Base-by-base conservation (phyloP, 2,888 invertebrate genomes). In the Tenthredo distinguenda region DNA sequence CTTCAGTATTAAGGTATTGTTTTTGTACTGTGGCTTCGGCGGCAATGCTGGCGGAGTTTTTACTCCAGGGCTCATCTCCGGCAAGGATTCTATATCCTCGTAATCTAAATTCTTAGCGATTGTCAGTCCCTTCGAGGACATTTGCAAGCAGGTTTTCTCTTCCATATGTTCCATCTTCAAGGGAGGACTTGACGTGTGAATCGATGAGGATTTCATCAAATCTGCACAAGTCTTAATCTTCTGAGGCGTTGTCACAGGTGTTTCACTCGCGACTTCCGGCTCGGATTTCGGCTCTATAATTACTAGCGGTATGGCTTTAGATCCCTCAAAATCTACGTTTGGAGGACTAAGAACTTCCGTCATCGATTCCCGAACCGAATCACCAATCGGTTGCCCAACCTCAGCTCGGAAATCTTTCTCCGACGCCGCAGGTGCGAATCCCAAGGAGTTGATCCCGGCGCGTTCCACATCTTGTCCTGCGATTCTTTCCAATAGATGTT, bases 41-140 rank as follows among this genome's bases (percentile, higher is more conserved):
- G 97, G 97, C 92, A 97, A 94, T 88, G 97, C 96, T 84, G 97
- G 97, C 86, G 97, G 97, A 88, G 95, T 95, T 90, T 96, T 94
- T 2, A 87, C 86, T 5, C 89, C 87, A 7, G 88, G 84, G 15
- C 88, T 85, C 10, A 90, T 88, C 21, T 93, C 93, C 1, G 93
- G 92, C 43, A 93, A 86, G 0, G 93, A 93, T 74, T 93, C 93
- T 68, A 93, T 93, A 31, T 93, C 93, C 85, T 93, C 93, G 87
- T 93, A 93, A 62, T 93, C 93, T 10, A 93, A 88, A 87, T 93
- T 93, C 85, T 92, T 92, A 1, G 93, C 93, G 85, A 94, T 90
- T 31, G 93, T 92, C 72, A 94, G 85, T 18, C 93, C 91, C 84
- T 92, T 93, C 3, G 92, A 87, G 0, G 92, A 92, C 91, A 93